A percentile compares a stretch with the other conserved stretches of the same genome.
phyloP scores from a whole-genome alignment of 2,113 vertebrate genomes.

The Mustela nigripes region DNA sequence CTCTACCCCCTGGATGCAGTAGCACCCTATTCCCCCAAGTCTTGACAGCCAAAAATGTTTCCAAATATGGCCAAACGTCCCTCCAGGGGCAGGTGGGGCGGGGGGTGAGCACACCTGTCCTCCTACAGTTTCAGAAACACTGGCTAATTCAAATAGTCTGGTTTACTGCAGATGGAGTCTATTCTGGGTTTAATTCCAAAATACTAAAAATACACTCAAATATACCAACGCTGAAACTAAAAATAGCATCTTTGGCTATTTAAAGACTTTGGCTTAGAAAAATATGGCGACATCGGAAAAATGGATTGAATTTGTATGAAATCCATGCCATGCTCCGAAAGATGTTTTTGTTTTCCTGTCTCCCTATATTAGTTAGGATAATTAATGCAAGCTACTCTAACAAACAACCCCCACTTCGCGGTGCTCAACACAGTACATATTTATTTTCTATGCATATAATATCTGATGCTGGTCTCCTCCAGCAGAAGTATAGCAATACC shows the following conservation, averaged over 20 bases:
- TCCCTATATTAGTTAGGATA: background rate
- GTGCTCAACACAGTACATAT: background rate
- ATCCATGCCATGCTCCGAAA: background rate
- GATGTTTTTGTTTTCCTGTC: background rate
- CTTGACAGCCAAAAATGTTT: background rate
- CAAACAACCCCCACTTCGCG: background rate
- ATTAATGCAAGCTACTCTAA: background rate
- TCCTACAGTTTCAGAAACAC: background rate
- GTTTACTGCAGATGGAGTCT: background rate
- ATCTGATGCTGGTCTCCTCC: background rate
- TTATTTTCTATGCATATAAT: background rate
- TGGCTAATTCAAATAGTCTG: background rate
- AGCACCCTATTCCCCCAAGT: background rate
- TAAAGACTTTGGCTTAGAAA: conserved; percentile 17
- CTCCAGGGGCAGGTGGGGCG: no score
- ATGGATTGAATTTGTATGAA: background rate
- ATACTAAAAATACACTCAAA: conserved; percentile 2
- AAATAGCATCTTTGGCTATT: conserved; percentile 15
- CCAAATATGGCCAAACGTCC: background rate
- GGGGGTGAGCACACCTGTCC: background rate
- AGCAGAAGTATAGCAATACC: background rate
- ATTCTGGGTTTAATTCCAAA: background rate
- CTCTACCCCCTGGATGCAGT: background rate
- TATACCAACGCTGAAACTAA: background rate
- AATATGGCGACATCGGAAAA: conserved; percentile 10